phyloP scores from a whole-genome alignment of 2,113 vertebrate species.

The Pollimyrus isidori region DNA sequence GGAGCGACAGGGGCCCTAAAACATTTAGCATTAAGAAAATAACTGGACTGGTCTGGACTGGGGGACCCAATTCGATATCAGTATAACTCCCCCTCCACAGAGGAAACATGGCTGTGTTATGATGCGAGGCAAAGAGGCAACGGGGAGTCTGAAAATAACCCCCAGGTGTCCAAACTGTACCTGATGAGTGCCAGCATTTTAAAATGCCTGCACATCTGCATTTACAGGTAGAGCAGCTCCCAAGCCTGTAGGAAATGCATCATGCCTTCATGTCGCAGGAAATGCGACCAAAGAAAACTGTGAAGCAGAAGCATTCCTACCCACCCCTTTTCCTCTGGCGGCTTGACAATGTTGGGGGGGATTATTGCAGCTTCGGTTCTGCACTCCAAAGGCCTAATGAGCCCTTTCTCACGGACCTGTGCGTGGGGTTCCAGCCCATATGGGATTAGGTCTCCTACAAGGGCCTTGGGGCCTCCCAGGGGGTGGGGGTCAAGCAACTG shows the following conservation, averaged over 20 bases:
- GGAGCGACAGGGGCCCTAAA: no score
- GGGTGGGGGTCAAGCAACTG: not conserved
- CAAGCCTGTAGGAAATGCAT: not conserved
- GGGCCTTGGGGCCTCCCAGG: not conserved
- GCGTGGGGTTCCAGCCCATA: not conserved
- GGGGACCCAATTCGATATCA: no score
- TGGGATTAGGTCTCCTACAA: not conserved
- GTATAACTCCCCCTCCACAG: not conserved
- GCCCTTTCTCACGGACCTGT: not conserved
- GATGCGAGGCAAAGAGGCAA: not conserved
- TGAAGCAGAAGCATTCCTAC: not conserved
- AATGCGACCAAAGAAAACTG: not conserved
- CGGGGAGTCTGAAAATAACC: not conserved
- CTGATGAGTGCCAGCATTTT: not conserved
- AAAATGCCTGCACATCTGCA: not conserved
- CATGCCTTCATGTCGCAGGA: not conserved
- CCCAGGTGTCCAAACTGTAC: not conserved
- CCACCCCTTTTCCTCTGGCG: not conserved
- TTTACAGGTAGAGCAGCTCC: not conserved
- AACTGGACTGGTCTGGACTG: no score
- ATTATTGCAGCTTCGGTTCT: not conserved
- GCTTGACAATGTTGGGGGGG: not conserved
- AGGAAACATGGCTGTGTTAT: not conserved
- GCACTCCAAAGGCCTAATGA: constrained; percentile 1
- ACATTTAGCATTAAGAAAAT: no score